Percentiles rank a stretch among this genome's conserved stretches.
These are phyloP conservation scores for Microdon myrmicae DNA, from an alignment of 2,888 invertebrate species.

Conservation along the genomic window DNA sequence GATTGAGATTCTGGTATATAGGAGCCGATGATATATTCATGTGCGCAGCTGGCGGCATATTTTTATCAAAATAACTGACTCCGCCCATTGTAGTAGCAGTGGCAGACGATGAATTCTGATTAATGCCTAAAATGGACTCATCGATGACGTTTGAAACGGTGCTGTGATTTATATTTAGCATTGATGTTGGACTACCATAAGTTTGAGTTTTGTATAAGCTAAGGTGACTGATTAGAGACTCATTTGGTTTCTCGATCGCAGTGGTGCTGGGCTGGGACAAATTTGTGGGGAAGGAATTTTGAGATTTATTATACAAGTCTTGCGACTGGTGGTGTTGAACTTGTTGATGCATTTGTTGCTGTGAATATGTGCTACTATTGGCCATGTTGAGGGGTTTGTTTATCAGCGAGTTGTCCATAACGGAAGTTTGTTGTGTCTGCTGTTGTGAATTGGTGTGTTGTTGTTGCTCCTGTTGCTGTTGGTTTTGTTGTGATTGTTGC, in stretches of 20 bases:
- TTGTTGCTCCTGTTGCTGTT: slow-evolving; percentile 53
- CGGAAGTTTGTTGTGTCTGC: slow-evolving; percentile 54
- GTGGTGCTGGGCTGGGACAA: slow-evolving; percentile 28
- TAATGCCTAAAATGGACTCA: slow-evolving; percentile 60
- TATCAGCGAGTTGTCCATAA: slow-evolving; percentile 34
- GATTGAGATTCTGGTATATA: slow-evolving; percentile 60
- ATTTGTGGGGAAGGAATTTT: slow-evolving; percentile 40
- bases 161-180: slow-evolving; percentile 60
- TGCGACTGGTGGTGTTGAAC: slow-evolving; percentile 54
- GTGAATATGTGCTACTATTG: slow-evolving; percentile 52
- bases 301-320: slow-evolving; percentile 47
- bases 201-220: slow-evolving; percentile 62
- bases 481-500: slow-evolving; percentile 44
- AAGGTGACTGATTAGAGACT: slow-evolving; percentile 56
- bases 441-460: slow-evolving; percentile 56
- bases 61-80: slow-evolving; percentile 70
- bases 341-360: slow-evolving; percentile 53
- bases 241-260: slow-evolving; percentile 38
- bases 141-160: slow-evolving; percentile 58
- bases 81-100: slow-evolving; percentile 24
- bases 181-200: slow-evolving; percentile 59
- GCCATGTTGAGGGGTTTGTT: slow-evolving; percentile 52
- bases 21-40: slow-evolving; percentile 70
- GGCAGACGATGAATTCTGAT: slow-evolving; percentile 45
- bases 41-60: slow-evolving; percentile 72